Evolutionary conservation across 2,113 vertebrate genomes (phyloP), one percentile per base, ranked within the genome.

Genomic region (Synodontis membranacea): DNA sequence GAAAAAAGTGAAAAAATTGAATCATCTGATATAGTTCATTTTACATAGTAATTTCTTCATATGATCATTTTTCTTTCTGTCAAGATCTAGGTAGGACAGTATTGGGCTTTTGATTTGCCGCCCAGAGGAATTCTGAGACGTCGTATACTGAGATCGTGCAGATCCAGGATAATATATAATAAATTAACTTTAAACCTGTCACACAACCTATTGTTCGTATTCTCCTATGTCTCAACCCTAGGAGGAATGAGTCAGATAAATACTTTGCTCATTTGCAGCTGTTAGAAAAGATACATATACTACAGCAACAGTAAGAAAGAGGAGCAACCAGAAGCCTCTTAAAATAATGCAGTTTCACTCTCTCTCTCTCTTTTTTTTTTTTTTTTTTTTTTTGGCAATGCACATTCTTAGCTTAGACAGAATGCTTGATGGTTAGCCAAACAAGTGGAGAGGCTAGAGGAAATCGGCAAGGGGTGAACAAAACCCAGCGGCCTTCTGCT

Each of bases 321-420:
- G 7, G 4, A 54, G 4, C 7, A 19, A 12, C 34, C 52, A 58
- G 34, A 80, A 80, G 4, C 78, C 11, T 79, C 31, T 37, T 58
- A 80, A 80, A 58, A 80, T 42, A 58, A 80, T 78, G 72, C 70
- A 14, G 14, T 28, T 85, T 85, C 72, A n/a, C n/a, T n/a, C n/a
- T n/a, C n/a, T n/a, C n/a, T n/a, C n/a, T n/a, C n/a, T n/a, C n/a
- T n/a, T n/a, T 78, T n/a, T 31, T 14, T 76, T 19, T 72, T 42
- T 10, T 37, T 68, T 15, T 21, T 11, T 44, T 44, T 54, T 79
- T 80, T 39, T 39, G 34, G 54, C 37, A 42, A 42, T 11, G 9
- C 34, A 42, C 21, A 28, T 37, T 37, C 6, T 37, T 9, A 50
- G 28, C 44, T 50, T 31, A 31, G 46, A 76, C 28, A 76, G 76